Percentiles rank a stretch among this genome's conserved stretches.
Evolutionary conservation across 1,140 invertebrate genomes (phyloP).

Genomic region (Pseudobourletiella spinata): DNA sequence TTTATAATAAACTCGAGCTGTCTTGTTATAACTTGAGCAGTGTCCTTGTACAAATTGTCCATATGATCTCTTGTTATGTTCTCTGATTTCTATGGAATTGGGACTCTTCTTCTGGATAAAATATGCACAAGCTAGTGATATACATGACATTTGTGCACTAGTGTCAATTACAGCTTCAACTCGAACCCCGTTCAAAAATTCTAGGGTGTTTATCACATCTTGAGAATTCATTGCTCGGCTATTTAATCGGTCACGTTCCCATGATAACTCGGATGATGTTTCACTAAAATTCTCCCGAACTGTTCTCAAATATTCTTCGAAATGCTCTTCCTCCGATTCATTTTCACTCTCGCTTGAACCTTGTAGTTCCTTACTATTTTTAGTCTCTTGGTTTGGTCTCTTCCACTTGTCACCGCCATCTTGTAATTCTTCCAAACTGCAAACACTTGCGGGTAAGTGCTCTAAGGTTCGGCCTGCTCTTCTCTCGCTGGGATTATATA

Average conservation of each 20-base stretch:
- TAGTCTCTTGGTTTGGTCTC: neutral
- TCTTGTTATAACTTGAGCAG: neutral
- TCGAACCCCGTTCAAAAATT: neutral
- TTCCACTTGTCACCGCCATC: neutral
- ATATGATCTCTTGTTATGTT: neutral
- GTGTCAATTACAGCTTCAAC: neutral
- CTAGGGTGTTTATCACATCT: neutral
- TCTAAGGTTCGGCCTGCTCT: neutral
- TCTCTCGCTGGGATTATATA: neutral
- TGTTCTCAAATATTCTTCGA: neutral
- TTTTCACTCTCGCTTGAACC: neutral
- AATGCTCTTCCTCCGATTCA: neutral
- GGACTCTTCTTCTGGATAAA: neutral
- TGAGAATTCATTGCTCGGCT: neutral
- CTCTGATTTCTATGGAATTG: neutral
- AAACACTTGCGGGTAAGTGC: neutral
- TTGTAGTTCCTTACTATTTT: neutral
- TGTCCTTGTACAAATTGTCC: neutral
- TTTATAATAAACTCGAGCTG: neutral
- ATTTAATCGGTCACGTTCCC: neutral
- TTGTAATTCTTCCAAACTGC: neutral
- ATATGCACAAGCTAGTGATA: neutral
- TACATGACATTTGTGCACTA: neutral
- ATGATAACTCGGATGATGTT: neutral
- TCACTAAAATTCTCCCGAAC: neutral